Evolutionary conservation across 2,888 invertebrate genomes (phyloP), one percentile per base, ranked within the genome.

Genomic region (Drosophila meridionalis): DNA sequence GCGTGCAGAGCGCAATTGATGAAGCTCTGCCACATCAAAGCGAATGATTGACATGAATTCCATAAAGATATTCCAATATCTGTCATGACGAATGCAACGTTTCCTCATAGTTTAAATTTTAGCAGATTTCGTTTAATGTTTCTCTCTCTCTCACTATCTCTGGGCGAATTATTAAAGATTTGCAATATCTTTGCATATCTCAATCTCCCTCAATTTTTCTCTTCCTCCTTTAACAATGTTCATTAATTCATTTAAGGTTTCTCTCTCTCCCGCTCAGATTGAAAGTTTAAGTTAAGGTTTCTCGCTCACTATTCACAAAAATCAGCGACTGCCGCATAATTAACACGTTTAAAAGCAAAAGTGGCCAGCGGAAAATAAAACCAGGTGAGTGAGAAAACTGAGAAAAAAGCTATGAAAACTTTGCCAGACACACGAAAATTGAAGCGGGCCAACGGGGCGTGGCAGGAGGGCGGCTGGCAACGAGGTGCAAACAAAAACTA

Each of bases 401-500:
- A 14, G 64, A 65, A 69, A 69, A 50, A 36, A 11, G 40, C 61
- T 45, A 60, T 52, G 62, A 69, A 67, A 78, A 77, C 32, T 60
- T 69, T 63, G 43, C 47, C 52, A 48, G 52, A 45, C 48, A 42
- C 50, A 59, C 62, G 59, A 74, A 48, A 63, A 40, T 28, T 56
- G 56, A 56, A 56, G 40, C 56, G 42, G 56, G 56, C 42, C 42
- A 42, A 26, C 20, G 36, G 55, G 65, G 71, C 76, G 52, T 64
- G 71, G 56, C 52, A 3, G n/a, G 20, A 50, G 55, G 34, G 59
- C 50, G 43, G 6, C 56, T 62, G 52, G 70, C 74, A 73, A 67
- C 55, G 66, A 80, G 76, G 71, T 71, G 76, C 80, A 80, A 81
- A 72, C 67, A 57, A 69, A 81, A 75, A 76, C 79, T 83, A 79